phyloP scores from a whole-genome alignment of 2,113 vertebrate species.

The Dendropsophus ebraccatus region DNA sequence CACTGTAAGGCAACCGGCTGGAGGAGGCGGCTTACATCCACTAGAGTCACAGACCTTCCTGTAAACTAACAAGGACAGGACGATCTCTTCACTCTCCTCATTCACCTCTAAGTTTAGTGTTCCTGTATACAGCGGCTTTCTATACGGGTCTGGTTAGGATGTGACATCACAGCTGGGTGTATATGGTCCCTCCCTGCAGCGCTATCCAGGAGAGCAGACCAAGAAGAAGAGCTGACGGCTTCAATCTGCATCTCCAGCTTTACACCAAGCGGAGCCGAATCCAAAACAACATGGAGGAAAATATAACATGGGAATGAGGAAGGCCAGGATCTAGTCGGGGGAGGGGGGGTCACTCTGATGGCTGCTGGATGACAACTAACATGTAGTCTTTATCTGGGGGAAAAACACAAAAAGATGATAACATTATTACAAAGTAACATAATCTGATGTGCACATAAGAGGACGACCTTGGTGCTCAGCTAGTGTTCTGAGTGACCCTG shows the following conservation, averaged over 20 bases:
- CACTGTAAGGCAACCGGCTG: too few species aligned
- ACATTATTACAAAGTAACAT: not conserved
- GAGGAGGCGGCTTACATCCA: too few species aligned
- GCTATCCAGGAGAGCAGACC: not conserved
- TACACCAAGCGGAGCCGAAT: not conserved
- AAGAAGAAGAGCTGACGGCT: not conserved
- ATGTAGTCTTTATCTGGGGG: slow-evolving; percentile 98
- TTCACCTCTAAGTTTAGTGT: too few species aligned
- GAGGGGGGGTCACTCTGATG: slow-evolving; percentile 77
- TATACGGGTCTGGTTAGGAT: not conserved
- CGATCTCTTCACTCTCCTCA: too few species aligned
- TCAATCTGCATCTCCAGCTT: not conserved
- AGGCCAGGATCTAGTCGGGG: not conserved
- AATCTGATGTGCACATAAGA: not conserved
- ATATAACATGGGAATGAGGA: not conserved
- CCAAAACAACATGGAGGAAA: not conserved
- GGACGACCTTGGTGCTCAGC: too few species aligned
- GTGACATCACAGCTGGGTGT: not conserved
- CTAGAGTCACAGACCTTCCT: too few species aligned
- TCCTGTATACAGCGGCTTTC: not conserved
- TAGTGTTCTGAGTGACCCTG: too few species aligned
- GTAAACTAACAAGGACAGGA: too few species aligned
- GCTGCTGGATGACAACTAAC: slow-evolving; percentile 95
- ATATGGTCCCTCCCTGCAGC: not conserved
- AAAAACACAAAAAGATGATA: slow-evolving; percentile 42